Percentiles rank a stretch among this genome's conserved stretches.
Evolutionary conservation across 2,113 vertebrate species (phyloP).

Genomic region (Chloebia gouldiae): DNA sequence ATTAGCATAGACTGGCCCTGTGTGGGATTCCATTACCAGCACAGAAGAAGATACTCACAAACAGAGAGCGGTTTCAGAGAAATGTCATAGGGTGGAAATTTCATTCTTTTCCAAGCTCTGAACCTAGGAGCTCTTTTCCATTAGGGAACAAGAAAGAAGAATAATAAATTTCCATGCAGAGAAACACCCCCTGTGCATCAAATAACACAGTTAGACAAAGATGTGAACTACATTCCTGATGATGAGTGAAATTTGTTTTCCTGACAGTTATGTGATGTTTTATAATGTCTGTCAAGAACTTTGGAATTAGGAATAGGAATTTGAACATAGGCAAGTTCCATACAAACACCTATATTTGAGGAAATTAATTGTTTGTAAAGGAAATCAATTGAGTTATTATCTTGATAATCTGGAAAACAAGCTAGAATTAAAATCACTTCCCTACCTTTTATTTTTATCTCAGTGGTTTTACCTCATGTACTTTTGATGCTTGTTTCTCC

Average conservation of each 20-base stretch:
- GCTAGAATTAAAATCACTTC: neutral
- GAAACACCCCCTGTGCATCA: neutral
- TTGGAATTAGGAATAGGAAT: too few species aligned
- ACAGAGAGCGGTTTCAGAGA: neutral
- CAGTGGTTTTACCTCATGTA: neutral
- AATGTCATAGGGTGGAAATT: neutral
- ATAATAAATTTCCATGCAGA: neutral
- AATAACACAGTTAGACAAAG: neutral
- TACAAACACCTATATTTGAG: neutral
- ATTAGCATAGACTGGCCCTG: neutral
- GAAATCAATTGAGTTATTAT: neutral
- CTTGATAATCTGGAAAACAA: neutral
- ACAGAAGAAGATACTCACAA: neutral
- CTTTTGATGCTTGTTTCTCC: neutral
- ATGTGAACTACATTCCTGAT: neutral
- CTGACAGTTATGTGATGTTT: neutral
- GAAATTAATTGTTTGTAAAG: neutral
- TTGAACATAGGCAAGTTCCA: neutral
- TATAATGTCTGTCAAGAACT: neutral
- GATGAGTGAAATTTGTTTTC: neutral
- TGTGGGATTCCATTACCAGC: slow-evolving; percentile 1
- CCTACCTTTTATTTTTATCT: neutral
- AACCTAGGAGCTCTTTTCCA: neutral
- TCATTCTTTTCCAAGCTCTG: neutral
- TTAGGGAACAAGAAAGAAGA: neutral